A percentile compares a stretch with the other conserved stretches of the same genome.
phyloP scores from a whole-genome alignment of 2,113 vertebrate species.

The Ia io region DNA sequence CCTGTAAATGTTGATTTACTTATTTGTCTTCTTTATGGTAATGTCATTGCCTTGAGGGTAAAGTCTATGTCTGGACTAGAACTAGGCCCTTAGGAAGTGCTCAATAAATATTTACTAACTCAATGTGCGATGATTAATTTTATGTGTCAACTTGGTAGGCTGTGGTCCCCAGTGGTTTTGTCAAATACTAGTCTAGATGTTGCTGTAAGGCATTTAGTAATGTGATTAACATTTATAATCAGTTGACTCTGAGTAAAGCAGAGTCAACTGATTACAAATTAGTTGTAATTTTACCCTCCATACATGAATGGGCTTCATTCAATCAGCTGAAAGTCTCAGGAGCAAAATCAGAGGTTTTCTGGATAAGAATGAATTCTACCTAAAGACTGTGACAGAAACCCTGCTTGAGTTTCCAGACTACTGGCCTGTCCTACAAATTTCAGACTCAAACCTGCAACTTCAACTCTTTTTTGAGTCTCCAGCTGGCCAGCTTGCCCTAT shows the following conservation, averaged over 20 bases:
- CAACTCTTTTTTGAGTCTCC: neutral
- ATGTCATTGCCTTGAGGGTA: neutral
- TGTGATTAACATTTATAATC: neutral
- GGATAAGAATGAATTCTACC: neutral
- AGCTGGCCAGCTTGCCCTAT: neutral
- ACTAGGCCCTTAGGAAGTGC: neutral
- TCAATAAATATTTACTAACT: neutral
- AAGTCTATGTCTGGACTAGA: neutral
- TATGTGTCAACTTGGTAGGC: neutral
- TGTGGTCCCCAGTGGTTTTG: neutral
- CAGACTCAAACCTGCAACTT: neutral
- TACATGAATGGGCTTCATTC: neutral
- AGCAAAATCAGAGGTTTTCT: neutral
- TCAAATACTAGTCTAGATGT: neutral
- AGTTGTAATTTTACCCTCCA: neutral
- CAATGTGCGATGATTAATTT: neutral
- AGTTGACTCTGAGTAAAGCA: neutral
- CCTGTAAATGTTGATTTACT: neutral
- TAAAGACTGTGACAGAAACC: neutral
- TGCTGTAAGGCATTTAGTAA: constrained; percentile 1
- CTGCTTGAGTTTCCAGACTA: neutral
- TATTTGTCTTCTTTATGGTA: neutral
- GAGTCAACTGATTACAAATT: neutral
- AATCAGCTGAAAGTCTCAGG: neutral
- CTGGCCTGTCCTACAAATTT: neutral